These are phyloP conservation scores for Lagria hirta DNA, from an alignment of 2,888 invertebrate genomes.

Conservation along the genomic window DNA sequence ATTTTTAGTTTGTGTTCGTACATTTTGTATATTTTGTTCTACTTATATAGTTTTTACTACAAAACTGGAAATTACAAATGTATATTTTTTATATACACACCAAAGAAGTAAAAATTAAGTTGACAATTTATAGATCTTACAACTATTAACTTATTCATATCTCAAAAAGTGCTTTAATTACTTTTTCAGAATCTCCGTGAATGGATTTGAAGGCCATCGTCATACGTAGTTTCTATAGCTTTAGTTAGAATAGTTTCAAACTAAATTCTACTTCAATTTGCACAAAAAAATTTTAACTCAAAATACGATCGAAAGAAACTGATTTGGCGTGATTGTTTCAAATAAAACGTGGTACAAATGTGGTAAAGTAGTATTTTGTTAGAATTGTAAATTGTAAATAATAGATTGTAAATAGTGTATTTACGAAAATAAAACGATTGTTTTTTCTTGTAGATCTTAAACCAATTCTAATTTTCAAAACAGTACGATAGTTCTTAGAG, in stretches of 20 bases:
- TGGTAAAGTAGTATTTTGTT: slow-evolving; percentile 43
- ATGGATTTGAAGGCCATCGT: slow-evolving; percentile 31
- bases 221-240: slow-evolving; percentile 30
- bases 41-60: slow-evolving; percentile 52
- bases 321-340: slow-evolving; percentile 32
- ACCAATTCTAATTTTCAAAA: too few relatives aligned
- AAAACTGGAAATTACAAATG: slow-evolving; percentile 51
- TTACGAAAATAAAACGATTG: slow-evolving; percentile 44
- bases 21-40: slow-evolving; percentile 47
- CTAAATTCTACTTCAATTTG: slow-evolving; percentile 16
- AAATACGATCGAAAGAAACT: slow-evolving; percentile 7
- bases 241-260: slow-evolving; percentile 7
- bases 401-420: slow-evolving; percentile 46
- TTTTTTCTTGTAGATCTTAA: too few relatives aligned
- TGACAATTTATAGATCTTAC: slow-evolving; percentile 32
- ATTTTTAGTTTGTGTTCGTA: slow-evolving; percentile 49
- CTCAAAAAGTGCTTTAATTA: slow-evolving; percentile 37
- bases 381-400: slow-evolving; percentile 46
- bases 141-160: slow-evolving; percentile 41
- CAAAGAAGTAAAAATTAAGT: slow-evolving; percentile 49
- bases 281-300: slow-evolving; percentile 1
- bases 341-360: slow-evolving; percentile 44
- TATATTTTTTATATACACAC: slow-evolving; percentile 54
- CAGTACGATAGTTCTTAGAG: too few relatives aligned
- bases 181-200: slow-evolving; percentile 13